Conservation (phyloP, 37 sponge, comb jelly and placozoan species). For the Eunapius fragilis region DNA sequence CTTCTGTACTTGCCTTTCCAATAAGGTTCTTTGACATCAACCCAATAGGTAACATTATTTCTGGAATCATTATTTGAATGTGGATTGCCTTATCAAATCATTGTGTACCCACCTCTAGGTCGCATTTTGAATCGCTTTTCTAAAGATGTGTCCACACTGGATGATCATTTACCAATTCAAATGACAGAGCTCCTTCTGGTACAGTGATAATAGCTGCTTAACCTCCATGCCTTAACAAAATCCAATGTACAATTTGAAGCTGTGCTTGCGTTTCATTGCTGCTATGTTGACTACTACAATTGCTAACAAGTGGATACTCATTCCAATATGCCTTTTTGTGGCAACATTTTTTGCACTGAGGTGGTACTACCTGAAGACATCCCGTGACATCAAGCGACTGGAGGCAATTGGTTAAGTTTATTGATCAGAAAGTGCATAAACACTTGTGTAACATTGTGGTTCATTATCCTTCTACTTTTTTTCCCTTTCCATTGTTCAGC, state of each 20-base stretch:
- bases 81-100: no score
- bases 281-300: constrained; percentile 7
- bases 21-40: constrained; percentile 43
- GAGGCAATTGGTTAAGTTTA: constrained; percentile 37
- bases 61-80: not conserved
- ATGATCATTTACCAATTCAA: not conserved
- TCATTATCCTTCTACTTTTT: not conserved
- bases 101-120: no score
- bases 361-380: constrained; percentile 15
- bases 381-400: constrained; percentile 34
- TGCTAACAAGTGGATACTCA: constrained; percentile 25
- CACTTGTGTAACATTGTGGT: not conserved
- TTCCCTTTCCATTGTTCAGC: constrained; percentile 14
- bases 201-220: not conserved
- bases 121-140: constrained; percentile 49
- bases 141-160: constrained; percentile 21
- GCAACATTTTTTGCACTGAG: not conserved
- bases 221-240: not conserved
- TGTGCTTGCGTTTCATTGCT: not conserved
- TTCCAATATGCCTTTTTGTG: constrained; percentile 7
- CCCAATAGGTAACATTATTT: constrained; percentile 15
- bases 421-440: not conserved
- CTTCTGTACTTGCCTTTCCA: constrained; percentile 13
- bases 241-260: not conserved
- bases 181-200: constrained; percentile 8